Evolutionary conservation across 2,113 vertebrate species (phyloP), one percentile per base, ranked within the genome.

Genomic region (Calypte anna): DNA sequence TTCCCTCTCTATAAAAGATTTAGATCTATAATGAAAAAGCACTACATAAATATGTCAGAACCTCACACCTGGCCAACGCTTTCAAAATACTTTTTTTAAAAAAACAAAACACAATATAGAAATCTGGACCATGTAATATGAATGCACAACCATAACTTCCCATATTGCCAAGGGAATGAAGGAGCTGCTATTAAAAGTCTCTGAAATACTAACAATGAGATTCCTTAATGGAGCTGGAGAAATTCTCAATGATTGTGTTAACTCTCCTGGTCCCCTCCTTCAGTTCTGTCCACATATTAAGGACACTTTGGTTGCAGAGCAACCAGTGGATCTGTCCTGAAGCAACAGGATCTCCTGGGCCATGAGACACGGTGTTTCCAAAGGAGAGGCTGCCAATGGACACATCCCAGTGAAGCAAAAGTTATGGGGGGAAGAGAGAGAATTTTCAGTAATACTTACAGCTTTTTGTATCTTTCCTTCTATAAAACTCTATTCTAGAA

Each of bases 121-220:
- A 94, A 96, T 94, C 79, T 96, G 36, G 67, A 89, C 33, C 88
- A 80, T 7, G 54, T 43, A 85, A 38, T 61, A 91, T 75, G 77
- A 90, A 86, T 31, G 53, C 53, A 89, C 22, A 82, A 61, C 21
- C 7, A 6, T 80, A 96, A 64, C 36, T 70, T 81, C 43, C 36
- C 28, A 6, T 88, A 92, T 50, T 79, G 69, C 73, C 79, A 86
- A 69, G 82, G 91, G 96, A 89, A 88, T 88, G 55, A 77, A 90
- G 53, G 31, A 87, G 50, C 20, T 86, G 77, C 81, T 95, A 94
- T 94, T 95, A 93, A 79, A 95, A 95, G 73, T 75, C 93, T 90
- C 88, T 93, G 75, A 96, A 96, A 96, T 59, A 92, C 82, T 63
- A 96, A 92, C 0, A 10, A 27, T 86, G 63, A 91, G 58, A 88